Evolutionary conservation across 2,113 vertebrate genomes (phyloP), one percentile per base, ranked within the genome.

Genomic region (Rhinolophus sinicus): DNA sequence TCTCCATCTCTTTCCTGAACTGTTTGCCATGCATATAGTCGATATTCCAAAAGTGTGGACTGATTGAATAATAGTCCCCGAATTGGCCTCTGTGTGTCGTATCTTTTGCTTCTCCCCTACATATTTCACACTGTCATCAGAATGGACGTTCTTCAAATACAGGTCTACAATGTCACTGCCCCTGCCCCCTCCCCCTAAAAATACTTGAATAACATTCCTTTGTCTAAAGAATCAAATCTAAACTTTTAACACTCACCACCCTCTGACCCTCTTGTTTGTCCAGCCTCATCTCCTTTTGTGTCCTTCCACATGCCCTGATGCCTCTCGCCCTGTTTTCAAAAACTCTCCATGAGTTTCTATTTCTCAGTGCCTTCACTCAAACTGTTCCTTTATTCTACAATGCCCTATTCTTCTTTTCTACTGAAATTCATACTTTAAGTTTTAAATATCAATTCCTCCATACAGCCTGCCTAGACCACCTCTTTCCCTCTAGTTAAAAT

Each of bases 401-500:
- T 67, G 28, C 19, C 30, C 72, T 19, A 8, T 65, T 95, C 47
- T 83, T 67, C 77, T 58, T 73, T 80, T 62, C 67, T 77, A 18
- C 14, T 86, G 64, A 90, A 83, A 89, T 92, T 40, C 52, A 76
- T 33, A 64, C 18, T 50, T 24, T 10, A 52, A 15, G n/a, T n/a
- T 64, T 88, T 80, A 64, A 58, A 77, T 60, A 62, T 22, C 24
- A 26, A 4, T 60, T 40, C 28, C 69, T 80, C 40, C 28, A 19
- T 1, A 33, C 5, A 77, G 26, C 16, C 76, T 72, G 81, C 54
- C 44, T 22, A 30, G 4, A 47, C 30, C 8, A 28, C 19, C 30
- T 81, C 10, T 91, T 78, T 77, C 24, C 44, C n/a, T 80, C 38
- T 80, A 30, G 13, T 80, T 96, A 81, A 65, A 93, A 75, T 54